Evolutionary conservation across 53 echinoderm and acorn worm genomes (phyloP).

Genomic region (Henricia sp.): DNA sequence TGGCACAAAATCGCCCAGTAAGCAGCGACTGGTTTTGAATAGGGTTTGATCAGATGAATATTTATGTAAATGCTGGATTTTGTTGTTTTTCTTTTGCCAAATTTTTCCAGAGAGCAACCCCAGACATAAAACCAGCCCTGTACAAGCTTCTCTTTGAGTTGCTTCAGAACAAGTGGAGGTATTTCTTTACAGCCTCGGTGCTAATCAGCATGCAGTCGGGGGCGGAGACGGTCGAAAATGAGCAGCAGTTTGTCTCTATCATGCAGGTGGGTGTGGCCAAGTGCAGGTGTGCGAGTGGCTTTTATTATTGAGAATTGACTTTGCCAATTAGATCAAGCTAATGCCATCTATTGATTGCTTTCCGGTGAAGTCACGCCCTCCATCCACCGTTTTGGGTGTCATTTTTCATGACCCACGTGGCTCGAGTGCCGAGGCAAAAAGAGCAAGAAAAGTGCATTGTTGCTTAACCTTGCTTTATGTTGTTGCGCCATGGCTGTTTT

Average conservation of each 20-base stretch:
- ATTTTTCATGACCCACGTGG: too few relatives aligned
- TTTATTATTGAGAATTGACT: neutral
- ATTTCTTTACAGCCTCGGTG: conserved; percentile 90
- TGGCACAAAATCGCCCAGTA: neutral
- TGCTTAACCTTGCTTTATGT: too few relatives aligned
- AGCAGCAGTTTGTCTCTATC: conserved; percentile 94
- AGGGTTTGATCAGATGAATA: neutral
- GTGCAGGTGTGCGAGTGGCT: neutral
- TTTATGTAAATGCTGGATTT: neutral
- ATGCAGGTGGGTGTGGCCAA: conserved; percentile 80
- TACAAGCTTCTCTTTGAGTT: conserved; percentile 89
- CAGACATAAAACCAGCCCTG: conserved; percentile 97
- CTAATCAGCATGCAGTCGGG: conserved; percentile 81
- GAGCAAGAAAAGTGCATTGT: too few relatives aligned
- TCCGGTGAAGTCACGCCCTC: too few relatives aligned
- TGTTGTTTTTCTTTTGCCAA: neutral
- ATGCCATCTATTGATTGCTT: too few relatives aligned
- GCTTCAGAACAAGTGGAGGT: conserved; percentile 94
- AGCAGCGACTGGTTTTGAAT: too few relatives aligned
- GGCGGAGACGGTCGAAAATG: conserved; percentile 86
- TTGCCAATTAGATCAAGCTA: too few relatives aligned
- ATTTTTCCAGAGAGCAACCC: conserved; percentile 75
- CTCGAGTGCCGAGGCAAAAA: too few relatives aligned
- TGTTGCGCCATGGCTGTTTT: too few relatives aligned
- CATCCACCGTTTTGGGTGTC: too few relatives aligned